phyloP scores from a whole-genome alignment of 2,888 invertebrate genomes.

The Drosophila niveifrons region DNA sequence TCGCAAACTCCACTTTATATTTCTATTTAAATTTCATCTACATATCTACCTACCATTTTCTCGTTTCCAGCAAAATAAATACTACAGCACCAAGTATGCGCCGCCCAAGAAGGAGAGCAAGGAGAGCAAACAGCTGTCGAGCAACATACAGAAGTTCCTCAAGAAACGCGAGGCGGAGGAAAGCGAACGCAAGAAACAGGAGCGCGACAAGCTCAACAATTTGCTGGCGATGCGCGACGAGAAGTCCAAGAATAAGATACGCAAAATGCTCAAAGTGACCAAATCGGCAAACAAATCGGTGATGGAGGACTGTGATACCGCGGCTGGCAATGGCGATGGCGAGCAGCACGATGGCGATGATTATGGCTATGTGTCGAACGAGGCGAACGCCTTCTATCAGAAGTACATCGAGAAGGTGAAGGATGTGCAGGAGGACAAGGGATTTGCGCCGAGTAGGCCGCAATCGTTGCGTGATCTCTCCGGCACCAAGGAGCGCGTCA shows the following conservation, averaged over 20 bases:
- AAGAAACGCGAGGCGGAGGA: slow-evolving; percentile 94
- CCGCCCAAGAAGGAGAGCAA: slow-evolving; percentile 93
- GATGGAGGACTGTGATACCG: slow-evolving; percentile 90
- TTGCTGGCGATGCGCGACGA: slow-evolving; percentile 89
- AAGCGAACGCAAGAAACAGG: slow-evolving; percentile 87
- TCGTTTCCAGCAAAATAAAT: slow-evolving; percentile 85
- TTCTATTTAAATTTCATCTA: too few species aligned
- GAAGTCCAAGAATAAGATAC: slow-evolving; percentile 91
- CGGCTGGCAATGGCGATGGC: slow-evolving; percentile 86
- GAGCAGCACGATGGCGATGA: slow-evolving; percentile 94
- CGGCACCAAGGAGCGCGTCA: slow-evolving; percentile 91
- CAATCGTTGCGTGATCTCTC: slow-evolving; percentile 83
- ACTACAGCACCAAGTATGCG: slow-evolving; percentile 92
- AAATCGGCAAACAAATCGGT: slow-evolving; percentile 96
- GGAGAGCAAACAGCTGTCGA: slow-evolving; percentile 88
- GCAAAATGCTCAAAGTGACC: slow-evolving; percentile 93
- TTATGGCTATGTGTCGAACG: slow-evolving; percentile 95
- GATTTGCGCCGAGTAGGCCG: slow-evolving; percentile 87
- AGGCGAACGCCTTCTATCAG: slow-evolving; percentile 92
- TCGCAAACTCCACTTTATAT: too few species aligned
- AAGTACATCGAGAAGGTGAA: slow-evolving; percentile 92
- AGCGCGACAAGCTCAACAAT: slow-evolving; percentile 89
- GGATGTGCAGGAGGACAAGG: slow-evolving; percentile 88
- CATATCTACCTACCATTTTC: too few species aligned
- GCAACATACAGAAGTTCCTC: slow-evolving; percentile 93